Evolutionary conservation across 2,797 vertebrate species (phyloP).

Genomic region (Eidolon dupreanum): DNA sequence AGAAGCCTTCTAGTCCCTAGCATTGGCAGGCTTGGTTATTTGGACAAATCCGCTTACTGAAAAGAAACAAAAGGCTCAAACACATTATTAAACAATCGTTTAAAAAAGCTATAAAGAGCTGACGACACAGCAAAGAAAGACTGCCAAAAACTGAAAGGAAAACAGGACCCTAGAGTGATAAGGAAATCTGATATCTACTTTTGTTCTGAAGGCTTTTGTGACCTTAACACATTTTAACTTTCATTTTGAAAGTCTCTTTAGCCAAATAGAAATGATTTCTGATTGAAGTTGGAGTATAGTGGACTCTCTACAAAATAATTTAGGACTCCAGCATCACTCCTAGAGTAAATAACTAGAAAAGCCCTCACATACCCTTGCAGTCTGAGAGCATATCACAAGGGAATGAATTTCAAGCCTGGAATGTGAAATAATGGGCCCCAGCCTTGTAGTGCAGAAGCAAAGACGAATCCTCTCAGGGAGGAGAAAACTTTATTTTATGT

Average conservation of each 20-base stretch:
- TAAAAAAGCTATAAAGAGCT: background rate
- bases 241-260: background rate
- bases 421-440: background rate
- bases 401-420: background rate
- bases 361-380: background rate
- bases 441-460: background rate
- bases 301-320: background rate
- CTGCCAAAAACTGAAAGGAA: background rate
- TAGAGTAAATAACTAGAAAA: background rate
- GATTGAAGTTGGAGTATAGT: background rate
- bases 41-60: background rate
- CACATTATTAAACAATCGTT: background rate
- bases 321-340: background rate
- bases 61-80: background rate
- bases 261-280: background rate
- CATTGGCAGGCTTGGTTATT: background rate
- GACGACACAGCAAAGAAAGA: background rate
- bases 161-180: background rate
- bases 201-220: background rate
- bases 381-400: background rate
- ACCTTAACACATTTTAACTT: background rate
- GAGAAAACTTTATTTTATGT: background rate
- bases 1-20: background rate
- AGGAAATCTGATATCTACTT: background rate
- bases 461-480: background rate